Evolutionary conservation across 2,888 invertebrate genomes (phyloP), one percentile per base, ranked within the genome.

Genomic region (Heteropelma amictum): DNA sequence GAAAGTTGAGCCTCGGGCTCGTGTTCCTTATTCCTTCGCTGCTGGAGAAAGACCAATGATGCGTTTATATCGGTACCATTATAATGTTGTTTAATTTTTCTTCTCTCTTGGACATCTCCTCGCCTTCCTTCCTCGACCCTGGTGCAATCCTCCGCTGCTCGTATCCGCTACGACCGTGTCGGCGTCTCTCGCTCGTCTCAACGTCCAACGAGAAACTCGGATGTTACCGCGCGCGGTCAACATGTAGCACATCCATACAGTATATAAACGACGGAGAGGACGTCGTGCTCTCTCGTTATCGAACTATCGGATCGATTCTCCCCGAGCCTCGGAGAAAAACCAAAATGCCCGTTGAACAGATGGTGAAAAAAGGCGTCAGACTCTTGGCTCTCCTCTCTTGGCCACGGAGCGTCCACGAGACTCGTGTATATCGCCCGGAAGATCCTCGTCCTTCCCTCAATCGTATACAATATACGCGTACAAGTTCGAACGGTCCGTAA

Each of bases 191-290:
- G 53, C 10, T 14, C 79, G n/a, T 10, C 79, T 77, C 81, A 64
- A 80, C 80, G 79, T 79, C 80, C 81, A 80, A 80, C 78, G 83
- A 83, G 82, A 82, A 84, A 83, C 82, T 80, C 80, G 79, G 79
- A 82, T 83, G 75, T 82, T 45, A 47, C 56, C 47, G 30, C 14
- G 45, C 7, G 26, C n/a, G n/a, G n/a, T n/a, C n/a, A n/a, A n/a
- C n/a, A n/a, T n/a, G n/a, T n/a, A n/a, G n/a, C n/a, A n/a, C n/a
- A n/a, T n/a, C n/a, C n/a, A n/a, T n/a, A n/a, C n/a, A n/a, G n/a
- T n/a, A n/a, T n/a, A n/a, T n/a, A n/a, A n/a, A n/a, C n/a, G n/a
- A n/a, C n/a, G n/a, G n/a, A n/a, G n/a, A 4, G n/a, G n/a, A 7
- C n/a, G 35, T 21, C 54, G 23, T 21, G 21, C 33, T 54, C 54